Base-by-base conservation (phyloP, 2,888 invertebrate species). In the Hirtodrosophila trivittata region DNA sequence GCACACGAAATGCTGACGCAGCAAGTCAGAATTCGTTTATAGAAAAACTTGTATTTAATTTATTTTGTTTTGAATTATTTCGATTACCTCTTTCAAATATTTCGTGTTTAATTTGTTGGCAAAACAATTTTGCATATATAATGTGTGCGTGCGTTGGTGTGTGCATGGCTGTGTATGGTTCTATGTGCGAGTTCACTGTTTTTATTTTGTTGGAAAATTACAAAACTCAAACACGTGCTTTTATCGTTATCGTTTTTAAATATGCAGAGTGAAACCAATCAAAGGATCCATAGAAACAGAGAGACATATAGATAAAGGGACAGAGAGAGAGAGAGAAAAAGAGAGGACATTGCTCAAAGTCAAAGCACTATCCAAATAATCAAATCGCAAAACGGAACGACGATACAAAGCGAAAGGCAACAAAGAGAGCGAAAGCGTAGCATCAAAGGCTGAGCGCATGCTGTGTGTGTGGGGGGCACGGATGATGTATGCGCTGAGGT, bases 191-290 rank as follows among this genome's bases (percentile, higher is more conserved):
- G n/a, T n/a, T 26, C 25, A 4, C 25, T 60, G 43, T 67, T 60
- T 46, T 54, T 54, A 46, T 54, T 47, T 58, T 43, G 51, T 28
- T 50, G n/a, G 59, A 45, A 49, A 47, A 58, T 33, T 38, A 63
- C 50, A 9, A 10, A 43, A 72, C n/a, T 72, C 55, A 78, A 75
- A 78, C 80, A 77, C 85, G 85, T 84, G 77, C 60, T 84, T 43
- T 66, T 59, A 9, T 51, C 35, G 47, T 41, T 57, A 41, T 54
- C 21, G 46, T 52, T 60, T 72, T 55, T n/a, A 26, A 41, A 59
- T n/a, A 32, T 21, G 16, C 10, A 71, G 69, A 55, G 55, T 56
- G 55, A 35, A 46, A 35, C 52, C 45, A 65, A 65, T 58, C 37
- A 46, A 72, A 72, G 73, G 68, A 72, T 14, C 26, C 37, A 7